These are phyloP conservation scores for Sinella curviseta DNA, from an alignment of 1,140 invertebrate genomes.

Conservation along the genomic window DNA sequence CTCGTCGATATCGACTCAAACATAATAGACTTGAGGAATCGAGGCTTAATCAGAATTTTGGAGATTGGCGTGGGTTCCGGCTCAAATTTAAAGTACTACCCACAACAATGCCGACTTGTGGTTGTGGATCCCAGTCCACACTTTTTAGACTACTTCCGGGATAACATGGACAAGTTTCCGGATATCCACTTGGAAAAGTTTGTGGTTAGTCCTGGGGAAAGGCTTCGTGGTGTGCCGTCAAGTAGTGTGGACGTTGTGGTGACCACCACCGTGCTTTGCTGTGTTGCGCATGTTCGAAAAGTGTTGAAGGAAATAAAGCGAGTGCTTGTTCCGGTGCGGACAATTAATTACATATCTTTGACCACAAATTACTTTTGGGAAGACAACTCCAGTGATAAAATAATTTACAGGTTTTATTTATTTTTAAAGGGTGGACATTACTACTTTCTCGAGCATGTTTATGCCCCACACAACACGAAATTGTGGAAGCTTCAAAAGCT, in stretches of 20 bases:
- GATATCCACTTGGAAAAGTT: constrained; percentile 51
- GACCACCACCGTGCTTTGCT: constrained; percentile 52
- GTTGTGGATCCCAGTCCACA: constrained; percentile 52
- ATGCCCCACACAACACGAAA: constrained; percentile 34
- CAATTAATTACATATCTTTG: too few species aligned
- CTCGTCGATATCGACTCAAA: constrained; percentile 37
- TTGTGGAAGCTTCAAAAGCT: constrained; percentile 46
- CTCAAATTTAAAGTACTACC: constrained; percentile 52
- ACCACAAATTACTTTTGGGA: too few species aligned
- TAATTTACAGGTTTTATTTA: constrained; percentile 3
- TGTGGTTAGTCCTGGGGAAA: constrained; percentile 49
- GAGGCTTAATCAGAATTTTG: constrained; percentile 46
- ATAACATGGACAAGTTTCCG: constrained; percentile 48
- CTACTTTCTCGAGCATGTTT: constrained; percentile 51
- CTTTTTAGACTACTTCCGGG: constrained; percentile 50
- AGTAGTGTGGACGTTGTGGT: constrained; percentile 52
- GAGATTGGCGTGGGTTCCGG: constrained; percentile 50
- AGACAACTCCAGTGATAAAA: neutral
- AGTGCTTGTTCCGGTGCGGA: constrained; percentile 52
- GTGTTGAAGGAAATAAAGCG: constrained; percentile 51
- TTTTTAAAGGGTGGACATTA: constrained; percentile 51
- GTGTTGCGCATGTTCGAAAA: constrained; percentile 47
- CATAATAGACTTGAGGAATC: constrained; percentile 43
- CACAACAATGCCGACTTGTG: constrained; percentile 51
- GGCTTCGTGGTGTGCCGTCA: constrained; percentile 47